Evolutionary conservation across 2,113 vertebrate species (phyloP).

Genomic region (Zosterops pallidus): DNA sequence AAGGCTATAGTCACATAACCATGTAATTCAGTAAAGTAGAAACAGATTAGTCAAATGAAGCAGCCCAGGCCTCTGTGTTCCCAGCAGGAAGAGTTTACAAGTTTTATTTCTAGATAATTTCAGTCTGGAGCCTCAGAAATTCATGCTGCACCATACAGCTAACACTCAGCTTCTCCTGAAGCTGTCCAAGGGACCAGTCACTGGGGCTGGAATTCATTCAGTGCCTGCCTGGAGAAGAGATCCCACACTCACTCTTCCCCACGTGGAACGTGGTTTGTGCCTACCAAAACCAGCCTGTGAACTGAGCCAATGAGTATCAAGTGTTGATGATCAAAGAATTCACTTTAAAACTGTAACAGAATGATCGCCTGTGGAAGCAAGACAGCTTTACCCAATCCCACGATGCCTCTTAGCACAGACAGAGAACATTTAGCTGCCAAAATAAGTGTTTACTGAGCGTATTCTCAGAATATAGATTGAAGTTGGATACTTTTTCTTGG

Average conservation of each 20-base stretch:
- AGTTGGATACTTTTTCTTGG: neutral
- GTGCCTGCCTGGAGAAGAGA: neutral
- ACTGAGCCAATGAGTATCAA: neutral
- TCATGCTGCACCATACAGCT: neutral
- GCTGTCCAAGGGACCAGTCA: neutral
- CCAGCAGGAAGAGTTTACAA: neutral
- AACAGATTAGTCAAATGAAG: neutral
- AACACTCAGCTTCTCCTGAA: accelerated
- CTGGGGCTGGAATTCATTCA: neutral
- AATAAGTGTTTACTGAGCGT: neutral
- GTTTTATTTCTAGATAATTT: neutral
- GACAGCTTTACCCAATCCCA: neutral
- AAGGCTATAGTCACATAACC: neutral
- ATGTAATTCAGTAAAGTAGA: neutral
- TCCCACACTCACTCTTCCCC: neutral
- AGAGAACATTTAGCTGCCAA: neutral
- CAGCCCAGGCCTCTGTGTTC: neutral
- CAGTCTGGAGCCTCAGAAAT: neutral
- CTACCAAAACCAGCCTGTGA: neutral
- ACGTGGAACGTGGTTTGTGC: neutral
- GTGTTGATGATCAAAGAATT: neutral
- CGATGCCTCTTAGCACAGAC: neutral
- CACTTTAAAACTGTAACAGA: neutral
- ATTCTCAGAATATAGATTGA: neutral
- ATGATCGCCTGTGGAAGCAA: neutral